Conservation (phyloP, 2,113 vertebrate species). For the Tetrao urogallus region DNA sequence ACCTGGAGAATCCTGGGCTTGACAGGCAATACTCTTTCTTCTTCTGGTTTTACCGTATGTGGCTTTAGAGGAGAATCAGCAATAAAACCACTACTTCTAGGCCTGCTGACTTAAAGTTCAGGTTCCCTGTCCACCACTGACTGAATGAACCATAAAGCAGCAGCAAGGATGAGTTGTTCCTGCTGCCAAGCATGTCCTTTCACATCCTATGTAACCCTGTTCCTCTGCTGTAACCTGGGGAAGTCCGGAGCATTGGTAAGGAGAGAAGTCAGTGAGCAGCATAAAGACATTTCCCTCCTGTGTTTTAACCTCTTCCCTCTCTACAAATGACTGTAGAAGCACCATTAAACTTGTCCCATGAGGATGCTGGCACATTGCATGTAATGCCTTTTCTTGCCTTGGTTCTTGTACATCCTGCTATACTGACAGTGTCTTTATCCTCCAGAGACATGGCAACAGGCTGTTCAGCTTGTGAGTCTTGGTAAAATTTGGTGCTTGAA, state of each 20-base stretch:
- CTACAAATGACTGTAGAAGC: not conserved
- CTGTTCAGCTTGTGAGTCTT: not conserved
- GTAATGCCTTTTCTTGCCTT: rapidly evolving
- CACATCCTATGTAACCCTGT: not conserved
- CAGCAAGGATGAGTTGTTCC: not conserved
- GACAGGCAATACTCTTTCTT: not conserved
- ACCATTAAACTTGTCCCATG: rapidly evolving
- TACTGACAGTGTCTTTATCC: not conserved
- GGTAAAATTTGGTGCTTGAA: not conserved
- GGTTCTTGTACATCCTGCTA: not conserved
- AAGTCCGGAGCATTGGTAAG: not conserved
- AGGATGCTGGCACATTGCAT: not conserved
- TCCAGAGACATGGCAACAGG: not conserved
- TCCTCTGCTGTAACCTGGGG: not conserved
- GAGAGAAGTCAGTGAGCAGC: not conserved
- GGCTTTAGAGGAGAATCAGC: not conserved
- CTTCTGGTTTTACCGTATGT: not conserved
- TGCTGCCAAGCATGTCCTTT: not conserved
- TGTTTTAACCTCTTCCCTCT: not conserved
- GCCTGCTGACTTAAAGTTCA: not conserved
- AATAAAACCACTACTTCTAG: not conserved
- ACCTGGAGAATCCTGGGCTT: not conserved
- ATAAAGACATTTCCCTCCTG: not conserved
- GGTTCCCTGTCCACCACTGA: not conserved
- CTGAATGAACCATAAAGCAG: not conserved